These are phyloP conservation scores for Fulmarus glacialis DNA, from an alignment of 2,113 vertebrate species.

Conservation along the genomic window DNA sequence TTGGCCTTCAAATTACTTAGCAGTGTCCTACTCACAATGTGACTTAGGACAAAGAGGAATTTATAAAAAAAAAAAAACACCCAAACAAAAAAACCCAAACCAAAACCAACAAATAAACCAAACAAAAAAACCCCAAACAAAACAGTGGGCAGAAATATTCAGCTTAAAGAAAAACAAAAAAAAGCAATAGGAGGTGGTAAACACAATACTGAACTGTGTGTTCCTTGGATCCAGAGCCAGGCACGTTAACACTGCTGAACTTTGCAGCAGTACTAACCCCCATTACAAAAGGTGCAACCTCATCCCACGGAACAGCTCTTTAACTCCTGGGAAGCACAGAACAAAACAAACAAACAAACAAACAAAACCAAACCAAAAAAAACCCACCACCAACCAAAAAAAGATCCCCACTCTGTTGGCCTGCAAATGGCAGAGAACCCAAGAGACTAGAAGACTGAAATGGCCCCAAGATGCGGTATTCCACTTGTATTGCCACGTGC, in stretches of 20 bases:
- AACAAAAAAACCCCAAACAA: neutral
- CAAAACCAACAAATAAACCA: neutral
- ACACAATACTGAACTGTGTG: neutral
- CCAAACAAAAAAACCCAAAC: neutral
- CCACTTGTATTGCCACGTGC: neutral
- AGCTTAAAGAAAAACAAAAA: neutral
- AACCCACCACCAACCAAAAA: no score
- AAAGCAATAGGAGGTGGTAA: neutral
- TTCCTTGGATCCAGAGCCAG: neutral
- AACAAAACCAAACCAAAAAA: no score
- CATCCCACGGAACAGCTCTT: neutral
- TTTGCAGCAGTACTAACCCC: neutral
- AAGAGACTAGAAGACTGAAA: neutral
- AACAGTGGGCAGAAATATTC: neutral
- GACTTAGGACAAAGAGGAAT: neutral
- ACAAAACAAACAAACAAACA: neutral
- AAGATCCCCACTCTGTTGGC: neutral
- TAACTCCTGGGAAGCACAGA: neutral
- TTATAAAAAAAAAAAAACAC: neutral
- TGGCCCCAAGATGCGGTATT: neutral
- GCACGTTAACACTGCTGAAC: neutral
- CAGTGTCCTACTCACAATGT: neutral
- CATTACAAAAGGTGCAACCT: neutral
- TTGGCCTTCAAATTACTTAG: neutral
- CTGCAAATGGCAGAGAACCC: neutral